Evolutionary conservation across 2,113 vertebrate genomes (phyloP).

Genomic region (Sturnus vulgaris): DNA sequence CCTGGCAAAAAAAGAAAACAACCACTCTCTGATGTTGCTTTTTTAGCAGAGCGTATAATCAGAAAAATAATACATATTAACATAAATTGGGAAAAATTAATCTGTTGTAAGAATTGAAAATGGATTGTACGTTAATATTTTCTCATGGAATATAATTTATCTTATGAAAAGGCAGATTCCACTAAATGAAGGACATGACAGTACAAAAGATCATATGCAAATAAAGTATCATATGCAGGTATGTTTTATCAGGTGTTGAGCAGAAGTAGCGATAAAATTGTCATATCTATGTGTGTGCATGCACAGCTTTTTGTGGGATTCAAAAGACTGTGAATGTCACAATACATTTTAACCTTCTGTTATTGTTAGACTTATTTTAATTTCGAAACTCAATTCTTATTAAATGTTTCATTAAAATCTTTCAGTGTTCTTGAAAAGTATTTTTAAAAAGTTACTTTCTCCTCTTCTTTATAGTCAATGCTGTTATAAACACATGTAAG

Average conservation of each 20-base stretch:
- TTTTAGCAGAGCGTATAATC: not conserved
- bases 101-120: not conserved
- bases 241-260: not conserved
- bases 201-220: not conserved
- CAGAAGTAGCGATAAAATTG: not conserved
- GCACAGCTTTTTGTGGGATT: not conserved
- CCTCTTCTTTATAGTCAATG: not conserved
- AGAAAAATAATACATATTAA: not conserved
- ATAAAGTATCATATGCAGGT: not conserved
- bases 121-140: not conserved
- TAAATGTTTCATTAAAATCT: not conserved
- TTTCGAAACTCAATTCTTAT: not conserved
- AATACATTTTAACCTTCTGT: not conserved
- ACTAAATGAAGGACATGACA: not conserved
- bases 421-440: not conserved
- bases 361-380: not conserved
- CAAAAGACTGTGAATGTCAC: not conserved
- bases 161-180: not conserved
- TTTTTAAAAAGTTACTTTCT: not conserved
- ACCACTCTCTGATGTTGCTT: not conserved
- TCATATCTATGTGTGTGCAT: not conserved
- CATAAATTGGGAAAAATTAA: not conserved
- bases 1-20: not conserved
- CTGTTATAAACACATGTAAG: not conserved
- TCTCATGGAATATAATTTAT: not conserved